These are phyloP conservation scores for Myripristis jacobus DNA, from an alignment of 2,797 vertebrate genomes.

Conservation along the genomic window DNA sequence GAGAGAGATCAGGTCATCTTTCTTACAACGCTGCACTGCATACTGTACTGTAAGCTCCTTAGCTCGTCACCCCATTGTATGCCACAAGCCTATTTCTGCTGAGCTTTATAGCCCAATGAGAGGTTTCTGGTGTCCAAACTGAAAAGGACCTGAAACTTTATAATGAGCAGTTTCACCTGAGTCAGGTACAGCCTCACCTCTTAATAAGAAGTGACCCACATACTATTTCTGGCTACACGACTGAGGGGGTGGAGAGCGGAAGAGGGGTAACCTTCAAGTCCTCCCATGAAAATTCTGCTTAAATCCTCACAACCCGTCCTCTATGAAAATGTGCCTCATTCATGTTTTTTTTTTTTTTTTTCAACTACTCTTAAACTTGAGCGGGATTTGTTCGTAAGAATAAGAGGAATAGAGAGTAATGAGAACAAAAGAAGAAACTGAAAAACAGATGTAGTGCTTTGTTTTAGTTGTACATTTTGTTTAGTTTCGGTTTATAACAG, in stretches of 20 bases:
- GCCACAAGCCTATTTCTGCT: slow-evolving; percentile 51
- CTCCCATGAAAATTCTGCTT: slow-evolving; percentile 33
- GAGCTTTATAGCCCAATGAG: slow-evolving; percentile 46
- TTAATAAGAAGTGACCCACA: slow-evolving; percentile 70
- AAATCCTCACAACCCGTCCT: slow-evolving; percentile 34
- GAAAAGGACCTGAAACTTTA: slow-evolving; percentile 61
- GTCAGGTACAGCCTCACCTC: slow-evolving; percentile 60
- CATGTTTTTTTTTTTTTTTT: too few species aligned
- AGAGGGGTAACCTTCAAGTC: slow-evolving; percentile 46
- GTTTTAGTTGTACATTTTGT: too few species aligned
- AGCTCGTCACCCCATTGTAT: background rate
- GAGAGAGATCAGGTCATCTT: too few species aligned
- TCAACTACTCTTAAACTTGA: too few species aligned
- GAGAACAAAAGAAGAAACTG: background rate
- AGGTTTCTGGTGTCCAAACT: slow-evolving; percentile 55
- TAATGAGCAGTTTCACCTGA: slow-evolving; percentile 71
- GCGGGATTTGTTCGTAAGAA: too few species aligned
- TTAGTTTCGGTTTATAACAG: too few species aligned
- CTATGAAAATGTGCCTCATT: slow-evolving; percentile 55
- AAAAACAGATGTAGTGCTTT: too few species aligned
- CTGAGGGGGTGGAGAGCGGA: slow-evolving; percentile 23
- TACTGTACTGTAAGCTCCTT: too few species aligned
- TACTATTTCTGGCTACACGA: slow-evolving; percentile 44
- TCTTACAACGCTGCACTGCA: too few species aligned
- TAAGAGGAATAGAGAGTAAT: background rate